A percentile compares a stretch with the other conserved stretches of the same genome.
Conservation (phyloP, 2,113 vertebrate species). For the Brachyhypopomus occidentalis region DNA sequence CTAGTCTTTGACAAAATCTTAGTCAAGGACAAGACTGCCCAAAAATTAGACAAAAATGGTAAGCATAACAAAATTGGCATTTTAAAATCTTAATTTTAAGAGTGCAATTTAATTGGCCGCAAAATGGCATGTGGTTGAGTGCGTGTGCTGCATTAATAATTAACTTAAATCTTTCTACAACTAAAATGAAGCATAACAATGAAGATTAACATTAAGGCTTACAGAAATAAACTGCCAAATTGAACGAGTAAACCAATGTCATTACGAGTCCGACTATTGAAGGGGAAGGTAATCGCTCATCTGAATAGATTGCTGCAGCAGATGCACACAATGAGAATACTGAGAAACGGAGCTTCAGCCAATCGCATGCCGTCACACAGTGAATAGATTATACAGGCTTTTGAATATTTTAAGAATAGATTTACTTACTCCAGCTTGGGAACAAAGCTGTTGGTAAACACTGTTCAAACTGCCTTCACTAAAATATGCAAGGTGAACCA, state of each 20-base stretch:
- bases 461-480: not conserved
- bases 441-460: not conserved
- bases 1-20: not conserved
- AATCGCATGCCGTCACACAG: conserved; percentile 3
- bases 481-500: not conserved
- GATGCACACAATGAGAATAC: conserved; percentile 10
- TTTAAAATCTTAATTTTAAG: not conserved
- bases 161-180: conserved; percentile 5
- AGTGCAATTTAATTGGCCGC: conserved; percentile 16
- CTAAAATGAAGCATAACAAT: conserved; percentile 28
- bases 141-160: conserved; percentile 3
- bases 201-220: conserved; percentile 44
- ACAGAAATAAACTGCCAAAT: conserved; percentile 2
- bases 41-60: conserved; percentile 15
- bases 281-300: not conserved
- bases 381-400: not conserved
- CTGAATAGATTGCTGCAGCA: not conserved
- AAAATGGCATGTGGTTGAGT: not conserved
- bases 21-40: conserved; percentile 34
- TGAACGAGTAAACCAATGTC: not conserved
- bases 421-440: not conserved
- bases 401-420: conserved; percentile 2
- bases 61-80: conserved; percentile 46
- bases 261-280: not conserved
- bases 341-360: conserved; percentile 7